Evolutionary conservation across 2,888 invertebrate species (phyloP), one percentile per base, ranked within the genome.

Genomic region (Chrysomela aeneicollis): DNA sequence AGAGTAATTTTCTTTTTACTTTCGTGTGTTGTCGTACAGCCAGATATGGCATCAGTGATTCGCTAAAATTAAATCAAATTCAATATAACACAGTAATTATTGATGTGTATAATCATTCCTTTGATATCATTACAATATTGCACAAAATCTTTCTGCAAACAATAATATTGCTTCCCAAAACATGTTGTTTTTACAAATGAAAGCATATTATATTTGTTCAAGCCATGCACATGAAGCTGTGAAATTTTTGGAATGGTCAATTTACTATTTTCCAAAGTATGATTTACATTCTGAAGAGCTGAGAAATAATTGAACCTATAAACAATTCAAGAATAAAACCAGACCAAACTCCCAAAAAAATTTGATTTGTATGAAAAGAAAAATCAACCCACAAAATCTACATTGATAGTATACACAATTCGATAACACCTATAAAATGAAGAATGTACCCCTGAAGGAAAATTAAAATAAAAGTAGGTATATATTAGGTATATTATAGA

Each of bases 391-490:
- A 42, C 4, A 12, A 42, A 42, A 26, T 26, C 3, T 35, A 35
- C 35, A 35, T 37, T 55, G 37, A 55, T 55, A 57, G 57, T 57
- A 46, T 57, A 46, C 42, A 55, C 18, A 57, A 17, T 46, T 22
- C 46, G 22, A 42, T 57, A 57, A 57, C 57, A 57, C 57, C 46
- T 57, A 26, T 26, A 57, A 22, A 46, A 57, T 46, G 57, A 46
- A 26, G 46, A 46, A 46, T 46, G 37, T 46, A 57, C 12, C 22
- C 6, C 15, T 22, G 17, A 22, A 57, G 42, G 3, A 15, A 15
- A 42, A 15, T 42, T 3, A 42, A 10, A 42, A n/a, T 15, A 42
- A 42, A 42, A 42, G 9, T 42, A 57, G n/a, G n/a, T n/a, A n/a
- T n/a, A n/a, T n/a, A n/a, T n/a, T n/a, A n/a, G n/a, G n/a, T 57